Conservation (phyloP, 2,797 vertebrate species). For the Todus mexicanus region DNA sequence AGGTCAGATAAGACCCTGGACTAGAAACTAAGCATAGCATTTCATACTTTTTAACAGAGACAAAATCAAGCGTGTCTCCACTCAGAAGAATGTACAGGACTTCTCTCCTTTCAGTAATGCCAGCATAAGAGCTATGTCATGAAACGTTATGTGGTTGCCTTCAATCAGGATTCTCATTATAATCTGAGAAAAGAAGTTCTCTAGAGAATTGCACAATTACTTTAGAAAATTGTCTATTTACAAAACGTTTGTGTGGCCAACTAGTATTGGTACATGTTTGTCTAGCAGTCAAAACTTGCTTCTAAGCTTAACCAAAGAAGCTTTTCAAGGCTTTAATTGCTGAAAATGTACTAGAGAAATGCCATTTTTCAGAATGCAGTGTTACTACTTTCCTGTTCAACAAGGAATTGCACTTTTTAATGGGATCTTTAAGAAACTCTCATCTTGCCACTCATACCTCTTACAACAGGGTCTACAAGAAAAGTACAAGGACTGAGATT, state of each 20-base stretch:
- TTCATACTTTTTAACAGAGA: background rate
- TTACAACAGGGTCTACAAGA: background rate
- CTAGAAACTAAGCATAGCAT: background rate
- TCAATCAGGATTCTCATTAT: background rate
- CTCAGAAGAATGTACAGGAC: background rate
- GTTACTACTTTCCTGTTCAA: background rate
- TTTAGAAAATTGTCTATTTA: background rate
- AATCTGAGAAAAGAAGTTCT: background rate
- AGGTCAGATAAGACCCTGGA: background rate
- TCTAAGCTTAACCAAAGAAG: background rate
- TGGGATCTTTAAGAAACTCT: background rate
- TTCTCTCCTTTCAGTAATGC: background rate
- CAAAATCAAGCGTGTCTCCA: background rate
- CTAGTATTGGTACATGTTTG: background rate
- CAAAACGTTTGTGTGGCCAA: background rate
- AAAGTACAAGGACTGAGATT: background rate
- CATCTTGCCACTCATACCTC: background rate
- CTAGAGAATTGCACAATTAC: background rate
- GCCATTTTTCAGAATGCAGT: background rate
- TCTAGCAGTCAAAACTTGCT: background rate
- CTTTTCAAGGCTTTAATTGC: background rate
- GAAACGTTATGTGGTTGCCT: background rate
- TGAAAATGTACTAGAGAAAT: background rate
- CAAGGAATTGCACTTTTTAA: background rate
- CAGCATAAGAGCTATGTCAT: background rate